Evolutionary conservation across 2,888 invertebrate genomes (phyloP).

Genomic region (Diplolepis rosae): DNA sequence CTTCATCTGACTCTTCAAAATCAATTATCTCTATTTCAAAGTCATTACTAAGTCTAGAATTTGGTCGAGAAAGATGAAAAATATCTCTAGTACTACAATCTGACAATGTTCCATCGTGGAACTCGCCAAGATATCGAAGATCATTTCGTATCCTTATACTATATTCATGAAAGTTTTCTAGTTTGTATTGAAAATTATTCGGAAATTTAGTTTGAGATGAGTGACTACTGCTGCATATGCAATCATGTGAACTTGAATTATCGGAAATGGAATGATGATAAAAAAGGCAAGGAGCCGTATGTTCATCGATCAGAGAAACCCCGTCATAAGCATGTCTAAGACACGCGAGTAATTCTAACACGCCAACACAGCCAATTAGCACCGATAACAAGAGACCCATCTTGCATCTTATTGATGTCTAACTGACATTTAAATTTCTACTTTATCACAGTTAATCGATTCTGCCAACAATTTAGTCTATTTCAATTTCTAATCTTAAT

Average conservation of each 20-base stretch:
- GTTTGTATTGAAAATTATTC: conserved; percentile 57
- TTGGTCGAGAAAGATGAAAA: conserved; percentile 55
- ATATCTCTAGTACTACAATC: conserved; percentile 61
- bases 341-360: conserved; percentile 81
- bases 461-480: not conserved
- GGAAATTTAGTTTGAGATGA: conserved; percentile 56
- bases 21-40: conserved; percentile 35
- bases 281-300: conserved; percentile 58
- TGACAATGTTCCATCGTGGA: conserved; percentile 59
- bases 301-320: conserved; percentile 53
- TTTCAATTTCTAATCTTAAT: not conserved
- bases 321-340: conserved; percentile 62
- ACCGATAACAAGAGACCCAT: conserved; percentile 87
- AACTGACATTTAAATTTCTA: not conserved
- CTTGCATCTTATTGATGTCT: conserved; percentile 38
- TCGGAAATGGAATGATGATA: conserved; percentile 54
- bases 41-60: conserved; percentile 57
- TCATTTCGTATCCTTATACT: conserved; percentile 64
- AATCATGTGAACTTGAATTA: conserved; percentile 61
- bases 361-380: conserved; percentile 84
- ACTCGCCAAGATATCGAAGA: conserved; percentile 58
- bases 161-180: conserved; percentile 69
- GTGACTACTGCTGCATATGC: conserved; percentile 63
- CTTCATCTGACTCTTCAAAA: not conserved
- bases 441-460: not conserved